phyloP scores from a whole-genome alignment of 2,888 invertebrate species.

The Drosophila sordidula region DNA sequence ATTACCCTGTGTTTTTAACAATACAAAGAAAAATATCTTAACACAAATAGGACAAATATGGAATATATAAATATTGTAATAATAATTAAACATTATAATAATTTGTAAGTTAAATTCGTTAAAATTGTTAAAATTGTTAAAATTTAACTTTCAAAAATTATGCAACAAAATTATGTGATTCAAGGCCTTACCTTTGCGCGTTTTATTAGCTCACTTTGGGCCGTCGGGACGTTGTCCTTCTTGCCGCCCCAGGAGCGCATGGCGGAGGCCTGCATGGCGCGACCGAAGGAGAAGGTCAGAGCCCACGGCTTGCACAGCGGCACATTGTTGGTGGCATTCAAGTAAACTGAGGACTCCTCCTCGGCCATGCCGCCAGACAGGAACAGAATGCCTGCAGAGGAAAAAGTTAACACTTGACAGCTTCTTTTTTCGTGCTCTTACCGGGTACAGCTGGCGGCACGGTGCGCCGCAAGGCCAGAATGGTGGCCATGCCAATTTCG shows the following conservation, averaged over 20 bases:
- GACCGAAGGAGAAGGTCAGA: constrained; percentile 98
- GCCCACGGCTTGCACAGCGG: constrained; percentile 97
- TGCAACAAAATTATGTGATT: too few species aligned
- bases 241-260: constrained; percentile 97
- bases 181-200: constrained; percentile 92
- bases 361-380: constrained; percentile 99
- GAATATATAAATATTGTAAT: too few species aligned
- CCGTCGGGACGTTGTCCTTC: constrained; percentile 92
- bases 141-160: too few species aligned
- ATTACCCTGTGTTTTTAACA: too few species aligned
- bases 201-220: constrained; percentile 94
- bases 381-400: constrained; percentile 93
- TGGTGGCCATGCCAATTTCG: constrained; percentile 96
- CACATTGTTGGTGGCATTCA: constrained; percentile 97
- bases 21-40: too few species aligned
- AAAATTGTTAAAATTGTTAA: too few species aligned
- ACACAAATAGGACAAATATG: too few species aligned
- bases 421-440: constrained; percentile 77
- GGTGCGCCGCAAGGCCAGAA: constrained; percentile 95
- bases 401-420: neutral
- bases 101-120: too few species aligned
- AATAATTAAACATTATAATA: too few species aligned
- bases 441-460: constrained; percentile 98
- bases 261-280: constrained; percentile 98
- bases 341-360: constrained; percentile 97